Conservation (phyloP, 2,797 vertebrate genomes). For the Poeciliopsis paucimaculata region DNA sequence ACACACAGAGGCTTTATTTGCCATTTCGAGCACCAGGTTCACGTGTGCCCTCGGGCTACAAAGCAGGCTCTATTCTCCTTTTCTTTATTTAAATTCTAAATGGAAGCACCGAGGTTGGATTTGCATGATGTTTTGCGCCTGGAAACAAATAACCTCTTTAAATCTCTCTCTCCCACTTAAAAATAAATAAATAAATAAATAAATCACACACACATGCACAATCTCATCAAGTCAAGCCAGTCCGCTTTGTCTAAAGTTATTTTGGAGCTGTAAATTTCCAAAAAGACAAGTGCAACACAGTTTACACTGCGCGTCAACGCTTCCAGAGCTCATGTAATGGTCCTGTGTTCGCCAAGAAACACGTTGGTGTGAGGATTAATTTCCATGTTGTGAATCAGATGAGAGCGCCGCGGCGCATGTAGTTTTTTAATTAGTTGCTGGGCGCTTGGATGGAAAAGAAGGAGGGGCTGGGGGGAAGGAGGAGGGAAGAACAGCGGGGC, state of each 20-base stretch:
- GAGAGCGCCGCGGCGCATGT: conserved; percentile 91
- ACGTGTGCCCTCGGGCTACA: background rate
- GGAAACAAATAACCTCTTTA: background rate
- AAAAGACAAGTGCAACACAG: conserved; percentile 38
- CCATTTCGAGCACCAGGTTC: background rate
- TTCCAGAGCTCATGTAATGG: conserved; percentile 33
- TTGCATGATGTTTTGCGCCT: conserved; percentile 2
- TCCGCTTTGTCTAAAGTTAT: conserved; percentile 19
- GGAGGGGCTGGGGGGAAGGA: conserved; percentile 68
- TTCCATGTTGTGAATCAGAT: conserved; percentile 96
- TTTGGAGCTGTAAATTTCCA: background rate
- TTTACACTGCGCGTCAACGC: conserved; percentile 5
- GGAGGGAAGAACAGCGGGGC: conserved; percentile 74
- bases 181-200: background rate
- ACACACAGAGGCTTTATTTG: background rate
- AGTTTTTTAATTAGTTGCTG: conserved; percentile 96
- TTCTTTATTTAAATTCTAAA: conserved; percentile 12
- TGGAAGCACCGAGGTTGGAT: conserved; percentile 5
- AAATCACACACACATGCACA: too few relatives aligned
- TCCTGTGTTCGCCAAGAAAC: conserved; percentile 82
- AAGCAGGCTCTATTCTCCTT: background rate
- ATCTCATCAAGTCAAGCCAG: conserved; percentile 1
- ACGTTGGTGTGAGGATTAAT: conserved; percentile 97
- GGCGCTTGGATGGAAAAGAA: conserved; percentile 88
- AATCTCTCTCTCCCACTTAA: background rate